A percentile compares a stretch with the other conserved stretches of the same genome.
Evolutionary conservation across 1,140 invertebrate species (phyloP).

Genomic region (Lamellibrachia luymesi): DNA sequence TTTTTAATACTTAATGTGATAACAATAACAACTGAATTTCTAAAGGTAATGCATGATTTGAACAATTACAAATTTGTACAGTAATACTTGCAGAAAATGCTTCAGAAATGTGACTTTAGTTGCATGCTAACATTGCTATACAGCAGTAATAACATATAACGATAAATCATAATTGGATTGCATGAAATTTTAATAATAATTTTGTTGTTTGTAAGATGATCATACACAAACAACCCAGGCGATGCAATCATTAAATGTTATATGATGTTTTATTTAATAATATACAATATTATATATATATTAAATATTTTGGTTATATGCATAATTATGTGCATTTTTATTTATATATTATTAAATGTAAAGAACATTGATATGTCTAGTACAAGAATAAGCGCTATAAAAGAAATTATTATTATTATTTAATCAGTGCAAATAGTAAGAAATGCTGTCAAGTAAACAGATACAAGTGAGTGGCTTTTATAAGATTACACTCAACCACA

Average conservation of each 20-base stretch:
- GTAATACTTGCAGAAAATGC: neutral
- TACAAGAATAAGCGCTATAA: too few species aligned
- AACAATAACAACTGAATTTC: neutral
- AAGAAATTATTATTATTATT: neutral
- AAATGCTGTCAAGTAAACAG: neutral
- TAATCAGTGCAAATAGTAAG: neutral
- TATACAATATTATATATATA: too few species aligned
- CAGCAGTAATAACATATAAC: slow-evolving; percentile 51
- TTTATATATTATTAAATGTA: too few species aligned
- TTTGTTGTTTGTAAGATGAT: slow-evolving; percentile 98
- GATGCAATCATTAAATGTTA: slow-evolving; percentile 46
- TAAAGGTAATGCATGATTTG: neutral
- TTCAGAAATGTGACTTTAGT: neutral
- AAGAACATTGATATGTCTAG: too few species aligned
- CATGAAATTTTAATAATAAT: slow-evolving; percentile 98
- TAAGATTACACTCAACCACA: neutral
- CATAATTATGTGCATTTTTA: too few species aligned
- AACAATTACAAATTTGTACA: neutral
- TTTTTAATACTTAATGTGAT: too few species aligned
- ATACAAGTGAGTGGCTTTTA: neutral
- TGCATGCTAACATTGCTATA: neutral
- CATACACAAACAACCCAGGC: slow-evolving; percentile 96
- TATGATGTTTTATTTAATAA: neutral
- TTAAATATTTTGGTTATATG: too few species aligned
- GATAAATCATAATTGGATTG: slow-evolving; percentile 99